phyloP scores from a whole-genome alignment of 2,888 invertebrate species.

The Exocentrus adspersus region DNA sequence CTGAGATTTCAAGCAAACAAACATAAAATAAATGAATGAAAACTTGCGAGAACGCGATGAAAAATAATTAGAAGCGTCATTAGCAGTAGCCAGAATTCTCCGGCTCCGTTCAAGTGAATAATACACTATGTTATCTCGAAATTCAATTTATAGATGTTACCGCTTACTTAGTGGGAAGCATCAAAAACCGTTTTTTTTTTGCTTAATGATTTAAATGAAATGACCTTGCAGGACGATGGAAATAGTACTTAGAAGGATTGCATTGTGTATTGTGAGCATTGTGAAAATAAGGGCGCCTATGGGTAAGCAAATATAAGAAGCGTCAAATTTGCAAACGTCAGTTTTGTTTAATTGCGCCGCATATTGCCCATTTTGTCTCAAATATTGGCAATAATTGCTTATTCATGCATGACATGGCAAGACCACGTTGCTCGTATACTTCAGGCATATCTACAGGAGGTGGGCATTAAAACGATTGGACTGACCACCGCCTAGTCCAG shows the following conservation, averaged over 20 bases:
- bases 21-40: conserved; percentile 17
- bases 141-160: conserved; percentile 28
- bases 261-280: too few relatives aligned
- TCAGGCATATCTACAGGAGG: too few relatives aligned
- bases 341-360: too few relatives aligned
- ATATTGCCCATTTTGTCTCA: too few relatives aligned
- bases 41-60: conserved; percentile 6
- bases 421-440: too few relatives aligned
- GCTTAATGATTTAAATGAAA: conserved; percentile 7
- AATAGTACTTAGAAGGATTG: conserved; percentile 10
- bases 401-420: too few relatives aligned
- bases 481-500: too few relatives aligned
- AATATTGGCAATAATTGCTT: too few relatives aligned
- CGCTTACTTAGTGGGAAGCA: conserved; percentile 21
- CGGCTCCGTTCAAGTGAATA: conserved; percentile 17
- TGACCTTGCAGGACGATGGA: conserved; percentile 3
- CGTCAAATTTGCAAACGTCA: too few relatives aligned
- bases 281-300: too few relatives aligned
- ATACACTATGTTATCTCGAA: conserved; percentile 23
- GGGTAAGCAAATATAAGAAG: too few relatives aligned
- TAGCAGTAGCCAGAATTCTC: conserved; percentile 17
- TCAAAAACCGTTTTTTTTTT: conserved; percentile 17
- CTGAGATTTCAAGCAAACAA: conserved; percentile 1
- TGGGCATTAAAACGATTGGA: too few relatives aligned
- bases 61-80: conserved; percentile 26